These are phyloP conservation scores for Notoglanidium macrostoma DNA, from an alignment of 2,797 vertebrate species.

Conservation along the genomic window DNA sequence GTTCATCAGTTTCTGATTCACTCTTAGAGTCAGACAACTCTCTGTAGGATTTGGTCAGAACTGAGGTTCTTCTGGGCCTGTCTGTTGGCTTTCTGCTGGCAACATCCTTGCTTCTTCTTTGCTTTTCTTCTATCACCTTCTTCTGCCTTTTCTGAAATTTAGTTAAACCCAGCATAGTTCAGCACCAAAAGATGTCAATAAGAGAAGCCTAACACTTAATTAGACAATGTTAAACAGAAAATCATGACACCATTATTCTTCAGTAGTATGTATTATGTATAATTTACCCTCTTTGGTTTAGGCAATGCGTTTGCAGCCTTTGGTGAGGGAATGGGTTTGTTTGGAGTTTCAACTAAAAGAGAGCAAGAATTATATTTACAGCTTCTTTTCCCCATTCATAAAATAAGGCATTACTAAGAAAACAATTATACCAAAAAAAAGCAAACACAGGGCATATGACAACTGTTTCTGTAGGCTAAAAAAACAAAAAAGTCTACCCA, in stretches of 20 bases:
- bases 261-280: neutral
- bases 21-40: slow-evolving; percentile 79
- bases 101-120: slow-evolving; percentile 37
- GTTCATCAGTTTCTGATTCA: slow-evolving; percentile 63
- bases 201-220: neutral
- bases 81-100: slow-evolving; percentile 31
- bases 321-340: slow-evolving; percentile 45
- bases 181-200: neutral
- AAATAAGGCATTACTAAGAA: neutral
- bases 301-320: slow-evolving; percentile 54
- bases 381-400: neutral
- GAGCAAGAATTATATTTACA: slow-evolving; percentile 15
- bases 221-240: neutral
- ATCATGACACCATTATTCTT: slow-evolving; percentile 2
- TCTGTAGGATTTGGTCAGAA: slow-evolving; percentile 73
- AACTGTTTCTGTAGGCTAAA: neutral
- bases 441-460: neutral
- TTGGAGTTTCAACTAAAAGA: slow-evolving; percentile 62
- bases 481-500: neutral
- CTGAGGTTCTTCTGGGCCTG: slow-evolving; percentile 71
- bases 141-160: slow-evolving; percentile 55
- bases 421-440: neutral
- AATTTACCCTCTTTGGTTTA: slow-evolving; percentile 65
- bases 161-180: neutral
- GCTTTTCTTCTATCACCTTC: slow-evolving; percentile 34